Conservation (phyloP, 2,888 invertebrate species). For the Lucinisca nassula region DNA sequence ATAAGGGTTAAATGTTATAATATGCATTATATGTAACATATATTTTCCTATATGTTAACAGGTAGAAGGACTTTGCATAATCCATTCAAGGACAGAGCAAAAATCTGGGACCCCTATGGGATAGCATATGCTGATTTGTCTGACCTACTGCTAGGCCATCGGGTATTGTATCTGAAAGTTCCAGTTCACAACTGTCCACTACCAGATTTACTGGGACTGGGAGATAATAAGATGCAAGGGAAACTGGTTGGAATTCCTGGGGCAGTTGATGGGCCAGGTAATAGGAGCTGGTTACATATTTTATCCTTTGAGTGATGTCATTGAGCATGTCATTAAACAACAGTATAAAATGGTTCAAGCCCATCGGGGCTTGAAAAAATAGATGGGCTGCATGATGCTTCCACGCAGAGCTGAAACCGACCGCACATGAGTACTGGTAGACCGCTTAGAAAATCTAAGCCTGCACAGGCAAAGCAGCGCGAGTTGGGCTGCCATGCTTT, state of each 20-base stretch:
- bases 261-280: constrained; percentile 87
- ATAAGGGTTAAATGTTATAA: too few relatives aligned
- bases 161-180: constrained; percentile 81
- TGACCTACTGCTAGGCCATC: constrained; percentile 85
- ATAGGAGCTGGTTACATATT: not conserved
- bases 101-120: constrained; percentile 87
- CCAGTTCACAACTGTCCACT: constrained; percentile 85
- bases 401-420: too few relatives aligned
- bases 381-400: too few relatives aligned
- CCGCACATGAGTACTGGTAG: too few relatives aligned
- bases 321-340: too few relatives aligned
- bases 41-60: constrained; percentile 62
- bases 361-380: too few relatives aligned
- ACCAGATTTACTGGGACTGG: constrained; percentile 83
- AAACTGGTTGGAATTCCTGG: constrained; percentile 84
- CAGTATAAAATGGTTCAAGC: too few relatives aligned
- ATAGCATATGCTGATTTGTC: constrained; percentile 85
- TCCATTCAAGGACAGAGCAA: constrained; percentile 83
- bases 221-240: constrained; percentile 65
- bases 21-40: too few relatives aligned
- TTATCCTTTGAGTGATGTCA: too few relatives aligned
- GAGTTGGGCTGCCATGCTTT: too few relatives aligned
- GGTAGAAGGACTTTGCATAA: constrained; percentile 86
- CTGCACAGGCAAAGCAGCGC: too few relatives aligned
- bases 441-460: too few relatives aligned